Base-by-base conservation (phyloP, 2,797 vertebrate species). In the Myotis daubentonii region DNA sequence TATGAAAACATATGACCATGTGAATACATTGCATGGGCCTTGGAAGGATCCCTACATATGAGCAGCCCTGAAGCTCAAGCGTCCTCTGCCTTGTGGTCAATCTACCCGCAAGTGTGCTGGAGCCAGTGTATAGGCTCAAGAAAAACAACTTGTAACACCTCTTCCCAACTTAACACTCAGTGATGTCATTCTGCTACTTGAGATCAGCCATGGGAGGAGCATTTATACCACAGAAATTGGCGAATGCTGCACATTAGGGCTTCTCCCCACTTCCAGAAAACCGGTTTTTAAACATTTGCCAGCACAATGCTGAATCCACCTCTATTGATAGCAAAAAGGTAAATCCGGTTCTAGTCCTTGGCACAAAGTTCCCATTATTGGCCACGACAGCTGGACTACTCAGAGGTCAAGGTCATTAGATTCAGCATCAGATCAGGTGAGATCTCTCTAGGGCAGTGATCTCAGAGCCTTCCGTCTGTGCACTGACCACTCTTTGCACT, bases 331-430 rank as follows among this genome's bases (percentile, higher is more conserved):
- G 44, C 33, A 15, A 22, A 83, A 38, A 33, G 30, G 3, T 10
- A 62, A 70, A 68, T 65, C 23, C 49, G 41, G 33, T 33, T 85
- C 49, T 70, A 28, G n/a, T 49, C 57, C 22, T 74, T 79, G 51
- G 47, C 78, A 53, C 33, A 44, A 72, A 60, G 65, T 36, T 47
- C 23, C 36, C 51, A 13, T 53, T 36, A 30, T 8, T 83, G 72
- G 36, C 60, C 28, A 22, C 70, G 55, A 62, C 3, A 76, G 28
- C 49, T 79, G 44, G 74, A 78, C 72, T 62, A 28, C 13, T 53
- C 55, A 85, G 71, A 76, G 60, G 22, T 62, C 88, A 81, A 76
- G 87, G 86, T 65, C 55, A 22, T 78, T n/a, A 62, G 66, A 90
- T 12, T 51, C n/a, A 41, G 10, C 66, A 30, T 78, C 22, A 36